phyloP scores from a whole-genome alignment of 2,797 vertebrate genomes.

The Selene dorsalis region DNA sequence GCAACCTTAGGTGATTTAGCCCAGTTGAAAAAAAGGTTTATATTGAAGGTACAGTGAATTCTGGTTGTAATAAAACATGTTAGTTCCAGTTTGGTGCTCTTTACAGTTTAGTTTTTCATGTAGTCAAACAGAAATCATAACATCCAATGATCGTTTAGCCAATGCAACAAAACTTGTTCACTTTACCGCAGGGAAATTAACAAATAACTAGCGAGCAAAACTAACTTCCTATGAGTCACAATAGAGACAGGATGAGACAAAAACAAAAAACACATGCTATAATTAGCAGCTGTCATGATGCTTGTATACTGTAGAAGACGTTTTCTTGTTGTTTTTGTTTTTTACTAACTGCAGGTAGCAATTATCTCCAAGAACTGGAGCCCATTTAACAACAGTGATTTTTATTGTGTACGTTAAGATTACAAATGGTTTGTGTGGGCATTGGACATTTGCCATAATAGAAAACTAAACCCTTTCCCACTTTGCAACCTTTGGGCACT shows the following conservation, averaged over 20 bases:
- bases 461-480: slow-evolving; percentile 14
- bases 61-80: slow-evolving; percentile 11
- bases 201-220: slow-evolving; percentile 40
- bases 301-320: slow-evolving; percentile 24
- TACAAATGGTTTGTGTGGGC: not conserved
- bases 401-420: slow-evolving; percentile 1
- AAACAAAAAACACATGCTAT: slow-evolving; percentile 49
- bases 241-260: slow-evolving; percentile 41
- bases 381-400: slow-evolving; percentile 25
- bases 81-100: slow-evolving; percentile 19
- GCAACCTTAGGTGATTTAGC: not conserved
- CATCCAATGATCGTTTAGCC: slow-evolving; percentile 39
- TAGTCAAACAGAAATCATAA: slow-evolving; percentile 37
- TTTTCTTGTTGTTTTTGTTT: slow-evolving; percentile 30
- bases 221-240: slow-evolving; percentile 44
- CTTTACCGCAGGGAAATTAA: slow-evolving; percentile 67
- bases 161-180: slow-evolving; percentile 34
- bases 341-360: slow-evolving; percentile 15
- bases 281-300: slow-evolving; percentile 63
- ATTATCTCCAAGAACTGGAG: not conserved
- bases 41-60: not conserved
- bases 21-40: not conserved
- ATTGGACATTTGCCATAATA: not conserved
- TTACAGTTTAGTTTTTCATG: slow-evolving; percentile 3
- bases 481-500: slow-evolving; percentile 5